These are phyloP conservation scores for Athetis lepigone DNA, from an alignment of 2,888 invertebrate genomes.

Conservation along the genomic window DNA sequence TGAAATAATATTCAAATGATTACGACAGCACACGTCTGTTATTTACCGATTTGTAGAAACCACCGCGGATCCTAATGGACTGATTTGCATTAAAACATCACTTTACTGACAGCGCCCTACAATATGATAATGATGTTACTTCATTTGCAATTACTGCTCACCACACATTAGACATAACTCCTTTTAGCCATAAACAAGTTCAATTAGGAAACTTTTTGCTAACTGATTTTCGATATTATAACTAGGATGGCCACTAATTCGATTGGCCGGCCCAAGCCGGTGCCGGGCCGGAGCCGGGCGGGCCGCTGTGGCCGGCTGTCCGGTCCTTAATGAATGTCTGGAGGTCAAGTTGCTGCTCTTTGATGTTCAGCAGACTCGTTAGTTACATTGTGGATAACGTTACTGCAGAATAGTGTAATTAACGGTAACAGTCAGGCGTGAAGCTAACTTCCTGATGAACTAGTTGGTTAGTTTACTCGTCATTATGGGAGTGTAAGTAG, in stretches of 20 bases:
- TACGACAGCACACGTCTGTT: background rate
- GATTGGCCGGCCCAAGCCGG: constrained; percentile 15
- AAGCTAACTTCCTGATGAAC: constrained; percentile 1
- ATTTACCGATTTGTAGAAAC: constrained; percentile 18
- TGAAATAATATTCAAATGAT: background rate
- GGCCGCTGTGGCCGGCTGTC: constrained; percentile 15
- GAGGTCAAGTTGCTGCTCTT: constrained; percentile 61
- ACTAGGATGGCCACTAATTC: constrained; percentile 48
- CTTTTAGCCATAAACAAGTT: constrained; percentile 27
- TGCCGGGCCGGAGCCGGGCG: constrained; percentile 11
- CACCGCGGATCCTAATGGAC: constrained; percentile 30
- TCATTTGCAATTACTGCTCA: constrained; percentile 28
- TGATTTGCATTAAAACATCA: constrained; percentile 37
- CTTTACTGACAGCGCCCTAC: constrained; percentile 11
- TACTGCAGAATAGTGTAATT: constrained; percentile 34
- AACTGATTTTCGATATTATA: constrained; percentile 57
- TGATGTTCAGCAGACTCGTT: constrained; percentile 58
- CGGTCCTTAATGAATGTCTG: constrained; percentile 59
- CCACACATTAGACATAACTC: background rate
- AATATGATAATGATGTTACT: constrained; percentile 39
- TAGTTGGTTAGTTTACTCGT: constrained; percentile 1
- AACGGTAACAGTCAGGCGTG: background rate
- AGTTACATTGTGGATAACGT: constrained; percentile 52
- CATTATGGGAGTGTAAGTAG: background rate
- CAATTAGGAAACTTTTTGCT: constrained; percentile 35